Evolutionary conservation across 2,113 vertebrate genomes (phyloP).

Genomic region (Thamnophis sirtalis): DNA sequence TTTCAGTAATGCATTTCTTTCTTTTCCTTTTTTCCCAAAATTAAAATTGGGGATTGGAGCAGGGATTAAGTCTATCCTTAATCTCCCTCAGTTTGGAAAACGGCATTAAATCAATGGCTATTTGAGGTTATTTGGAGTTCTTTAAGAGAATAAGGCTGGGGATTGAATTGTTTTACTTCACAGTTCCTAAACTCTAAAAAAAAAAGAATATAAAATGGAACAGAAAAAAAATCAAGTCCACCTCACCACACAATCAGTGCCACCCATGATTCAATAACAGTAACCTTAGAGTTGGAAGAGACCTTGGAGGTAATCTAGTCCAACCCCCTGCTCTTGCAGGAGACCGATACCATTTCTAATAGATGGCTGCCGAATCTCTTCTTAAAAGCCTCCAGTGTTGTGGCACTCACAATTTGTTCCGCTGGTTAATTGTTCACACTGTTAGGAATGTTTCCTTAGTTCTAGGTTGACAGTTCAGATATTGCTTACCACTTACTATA

Average conservation of each 20-base stretch:
- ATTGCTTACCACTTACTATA: background rate
- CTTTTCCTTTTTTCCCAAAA: background rate
- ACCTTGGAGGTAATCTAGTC: background rate
- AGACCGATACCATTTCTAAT: background rate
- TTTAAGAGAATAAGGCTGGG: background rate
- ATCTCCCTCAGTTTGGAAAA: background rate
- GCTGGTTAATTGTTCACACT: background rate
- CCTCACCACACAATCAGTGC: background rate
- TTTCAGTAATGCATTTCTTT: background rate
- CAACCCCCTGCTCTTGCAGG: background rate
- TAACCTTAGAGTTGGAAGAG: background rate
- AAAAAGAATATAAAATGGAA: background rate
- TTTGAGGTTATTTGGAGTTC: background rate
- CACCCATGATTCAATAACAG: background rate
- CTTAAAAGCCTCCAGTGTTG: background rate
- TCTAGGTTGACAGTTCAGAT: background rate
- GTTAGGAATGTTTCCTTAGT: background rate
- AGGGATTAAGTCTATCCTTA: background rate
- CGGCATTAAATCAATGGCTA: background rate
- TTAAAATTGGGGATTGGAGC: background rate
- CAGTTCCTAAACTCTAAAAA: background rate
- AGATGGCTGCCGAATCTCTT: background rate
- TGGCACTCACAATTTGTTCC: background rate
- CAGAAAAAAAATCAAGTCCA: background rate
- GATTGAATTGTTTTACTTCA: background rate